These are phyloP conservation scores for Percopsis transmontana DNA, from an alignment of 2,113 vertebrate genomes.

Conservation along the genomic window DNA sequence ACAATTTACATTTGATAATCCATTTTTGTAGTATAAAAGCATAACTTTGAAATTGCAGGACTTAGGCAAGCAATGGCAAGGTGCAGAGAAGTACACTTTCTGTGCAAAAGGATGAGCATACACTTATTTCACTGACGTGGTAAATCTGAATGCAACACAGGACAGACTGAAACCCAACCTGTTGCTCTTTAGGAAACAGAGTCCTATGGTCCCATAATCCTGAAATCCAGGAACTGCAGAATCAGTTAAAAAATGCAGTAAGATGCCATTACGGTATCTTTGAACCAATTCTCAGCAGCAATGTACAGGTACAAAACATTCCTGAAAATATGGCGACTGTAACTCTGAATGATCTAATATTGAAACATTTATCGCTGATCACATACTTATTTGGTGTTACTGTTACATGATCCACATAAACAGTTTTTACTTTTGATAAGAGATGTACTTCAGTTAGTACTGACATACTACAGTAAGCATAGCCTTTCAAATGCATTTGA, in stretches of 20 bases:
- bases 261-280: conserved; percentile 24
- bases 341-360: background rate
- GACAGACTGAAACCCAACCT: conserved; percentile 5
- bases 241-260: too few relatives aligned
- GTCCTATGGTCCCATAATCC: background rate
- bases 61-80: conserved; percentile 3
- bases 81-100: conserved; percentile 5
- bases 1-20: conserved; percentile 35
- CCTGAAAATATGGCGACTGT: background rate
- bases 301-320: conserved; percentile 20
- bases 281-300: conserved; percentile 29
- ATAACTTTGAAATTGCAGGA: conserved; percentile 28
- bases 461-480: background rate
- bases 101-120: conserved; percentile 12
- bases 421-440: background rate
- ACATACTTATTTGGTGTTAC: background rate
- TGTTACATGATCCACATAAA: background rate
- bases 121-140: background rate
- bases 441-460: background rate
- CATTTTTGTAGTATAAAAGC: conserved; percentile 14
- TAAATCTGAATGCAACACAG: conserved; percentile 10
- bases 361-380: conserved; percentile 2
- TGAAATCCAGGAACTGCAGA: conserved; percentile 7
- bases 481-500: background rate
- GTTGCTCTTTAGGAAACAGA: background rate